A percentile compares a stretch with the other conserved stretches of the same genome.
phyloP scores from a whole-genome alignment of 2,797 vertebrate genomes.

The Luscinia megarhynchos region DNA sequence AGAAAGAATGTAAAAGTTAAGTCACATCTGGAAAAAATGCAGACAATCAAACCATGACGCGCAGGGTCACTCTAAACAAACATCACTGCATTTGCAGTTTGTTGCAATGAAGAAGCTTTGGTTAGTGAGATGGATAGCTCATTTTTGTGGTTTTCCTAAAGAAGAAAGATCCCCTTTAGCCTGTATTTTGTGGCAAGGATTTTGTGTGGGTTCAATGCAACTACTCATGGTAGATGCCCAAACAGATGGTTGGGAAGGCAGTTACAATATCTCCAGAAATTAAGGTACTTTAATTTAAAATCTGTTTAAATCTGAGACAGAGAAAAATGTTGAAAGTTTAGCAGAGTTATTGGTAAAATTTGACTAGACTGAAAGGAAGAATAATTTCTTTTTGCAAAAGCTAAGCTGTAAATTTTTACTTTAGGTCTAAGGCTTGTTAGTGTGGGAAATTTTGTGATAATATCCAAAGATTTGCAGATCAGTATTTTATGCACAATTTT shows the following conservation, averaged over 20 bases:
- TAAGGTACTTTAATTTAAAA: not conserved
- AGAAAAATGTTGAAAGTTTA: not conserved
- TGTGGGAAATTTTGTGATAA: not conserved
- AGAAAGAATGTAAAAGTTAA: constrained; percentile 4
- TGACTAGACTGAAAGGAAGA: not conserved
- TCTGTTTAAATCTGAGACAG: not conserved
- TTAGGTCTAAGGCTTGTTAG: not conserved
- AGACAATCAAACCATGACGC: not conserved
- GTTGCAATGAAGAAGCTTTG: not conserved
- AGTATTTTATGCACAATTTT: not conserved
- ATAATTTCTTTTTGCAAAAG: not conserved
- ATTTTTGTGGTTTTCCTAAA: not conserved
- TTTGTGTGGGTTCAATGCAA: not conserved
- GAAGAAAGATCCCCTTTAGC: not conserved
- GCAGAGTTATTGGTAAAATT: not conserved
- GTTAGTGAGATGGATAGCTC: not conserved
- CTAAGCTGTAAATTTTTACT: not conserved
- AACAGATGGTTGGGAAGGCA: not conserved
- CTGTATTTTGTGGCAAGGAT: not conserved
- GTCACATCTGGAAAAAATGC: constrained; percentile 9
- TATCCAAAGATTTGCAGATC: not conserved
- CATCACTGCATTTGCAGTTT: not conserved
- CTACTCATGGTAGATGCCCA: not conserved
- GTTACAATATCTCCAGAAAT: not conserved
- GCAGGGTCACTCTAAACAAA: not conserved